phyloP scores from a whole-genome alignment of 2,797 vertebrate species.

The Enteromius unitaeniatus region DNA sequence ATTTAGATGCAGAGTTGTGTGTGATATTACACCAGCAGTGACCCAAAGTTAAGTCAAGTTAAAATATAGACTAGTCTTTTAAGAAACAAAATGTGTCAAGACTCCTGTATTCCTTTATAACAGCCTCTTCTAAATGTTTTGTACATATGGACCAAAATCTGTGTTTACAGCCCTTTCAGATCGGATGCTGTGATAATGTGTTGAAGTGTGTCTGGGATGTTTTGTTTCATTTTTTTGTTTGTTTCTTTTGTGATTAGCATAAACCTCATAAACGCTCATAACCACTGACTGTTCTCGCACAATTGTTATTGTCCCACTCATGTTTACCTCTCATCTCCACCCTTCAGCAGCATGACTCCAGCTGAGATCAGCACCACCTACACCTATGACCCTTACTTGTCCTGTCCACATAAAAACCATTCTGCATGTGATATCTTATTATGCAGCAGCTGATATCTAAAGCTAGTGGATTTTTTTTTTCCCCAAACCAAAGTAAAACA shows the following conservation, averaged over 20 bases:
- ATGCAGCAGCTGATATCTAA: not conserved
- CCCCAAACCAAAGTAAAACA: not conserved
- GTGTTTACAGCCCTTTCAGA: no score
- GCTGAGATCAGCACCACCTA: constrained; percentile 15
- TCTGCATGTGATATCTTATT: not conserved
- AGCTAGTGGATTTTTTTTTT: not conserved
- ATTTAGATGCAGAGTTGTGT: not conserved
- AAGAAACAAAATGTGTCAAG: not conserved
- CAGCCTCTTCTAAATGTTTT: not conserved
- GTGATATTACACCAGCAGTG: not conserved
- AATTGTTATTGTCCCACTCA: constrained; percentile 14
- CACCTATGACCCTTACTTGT: not conserved
- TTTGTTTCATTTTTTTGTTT: not conserved
- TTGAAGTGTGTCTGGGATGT: no score
- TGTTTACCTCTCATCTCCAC: constrained; percentile 7
- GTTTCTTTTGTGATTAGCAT: not conserved
- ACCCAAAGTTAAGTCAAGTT: not conserved
- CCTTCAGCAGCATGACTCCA: not conserved
- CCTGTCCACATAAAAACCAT: not conserved
- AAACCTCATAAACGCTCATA: not conserved
- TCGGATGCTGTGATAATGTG: not conserved
- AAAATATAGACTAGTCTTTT: not conserved
- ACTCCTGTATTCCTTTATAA: not conserved
- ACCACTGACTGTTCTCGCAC: not conserved
- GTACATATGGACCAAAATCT: no score